phyloP scores from a whole-genome alignment of 2,113 vertebrate species.

The Tamias sibiricus region DNA sequence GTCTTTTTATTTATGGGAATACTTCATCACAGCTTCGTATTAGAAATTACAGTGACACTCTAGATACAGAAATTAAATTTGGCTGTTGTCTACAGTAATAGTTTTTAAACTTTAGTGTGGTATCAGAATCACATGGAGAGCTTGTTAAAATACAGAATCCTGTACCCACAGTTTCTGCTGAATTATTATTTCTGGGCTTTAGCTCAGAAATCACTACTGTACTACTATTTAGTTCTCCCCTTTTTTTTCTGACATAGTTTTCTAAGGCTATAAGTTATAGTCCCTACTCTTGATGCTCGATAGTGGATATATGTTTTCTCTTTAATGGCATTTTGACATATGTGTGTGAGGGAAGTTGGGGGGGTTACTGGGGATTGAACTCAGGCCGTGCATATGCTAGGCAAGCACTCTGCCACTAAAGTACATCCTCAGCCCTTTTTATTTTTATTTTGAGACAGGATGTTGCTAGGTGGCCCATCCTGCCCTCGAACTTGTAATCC shows the following conservation, averaged over 20 bases:
- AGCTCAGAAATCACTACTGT: background rate
- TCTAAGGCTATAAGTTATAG: constrained; percentile 32
- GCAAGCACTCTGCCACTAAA: no score
- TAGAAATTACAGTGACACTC: background rate
- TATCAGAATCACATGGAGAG: background rate
- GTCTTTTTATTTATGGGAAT: background rate
- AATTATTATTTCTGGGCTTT: background rate
- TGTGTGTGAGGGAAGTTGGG: no score
- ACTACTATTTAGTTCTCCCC: background rate
- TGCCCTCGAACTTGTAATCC: no score
- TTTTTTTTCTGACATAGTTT: background rate
- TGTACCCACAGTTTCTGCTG: background rate
- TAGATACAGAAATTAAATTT: constrained; percentile 21
- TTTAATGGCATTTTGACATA: background rate
- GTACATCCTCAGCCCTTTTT: no score
- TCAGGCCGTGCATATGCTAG: no score
- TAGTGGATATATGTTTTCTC: background rate
- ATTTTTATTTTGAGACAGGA: no score
- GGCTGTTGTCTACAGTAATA: background rate
- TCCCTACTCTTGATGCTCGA: background rate
- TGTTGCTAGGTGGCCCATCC: no score
- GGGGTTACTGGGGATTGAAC: background rate
- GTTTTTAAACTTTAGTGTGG: background rate
- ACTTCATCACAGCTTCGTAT: background rate
- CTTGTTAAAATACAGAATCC: background rate